phyloP scores from a whole-genome alignment of 1,140 invertebrate species.

The Ostrea edulis region DNA sequence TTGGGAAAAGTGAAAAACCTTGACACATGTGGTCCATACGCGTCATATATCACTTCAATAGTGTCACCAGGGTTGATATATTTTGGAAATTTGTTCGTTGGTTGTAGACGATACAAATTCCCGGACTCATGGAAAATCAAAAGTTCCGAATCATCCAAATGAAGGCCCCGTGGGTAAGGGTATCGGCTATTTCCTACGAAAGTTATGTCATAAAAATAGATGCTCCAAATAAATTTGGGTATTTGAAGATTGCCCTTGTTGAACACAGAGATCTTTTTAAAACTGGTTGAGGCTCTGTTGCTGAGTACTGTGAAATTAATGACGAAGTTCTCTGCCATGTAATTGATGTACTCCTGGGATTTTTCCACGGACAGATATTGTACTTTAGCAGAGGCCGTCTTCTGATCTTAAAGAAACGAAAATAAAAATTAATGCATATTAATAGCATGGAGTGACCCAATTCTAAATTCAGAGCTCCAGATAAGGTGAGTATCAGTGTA shows the following conservation, averaged over 20 bases:
- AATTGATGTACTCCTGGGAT: background rate
- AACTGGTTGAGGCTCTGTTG: background rate
- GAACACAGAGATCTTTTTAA: constrained; percentile 53
- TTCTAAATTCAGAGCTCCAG: too few species aligned
- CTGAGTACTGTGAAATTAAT: background rate
- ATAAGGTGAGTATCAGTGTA: too few species aligned
- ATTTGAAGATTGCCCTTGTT: constrained; percentile 61
- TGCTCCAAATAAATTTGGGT: constrained; percentile 58
- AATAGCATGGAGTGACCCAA: too few species aligned
- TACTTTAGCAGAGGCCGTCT: background rate
- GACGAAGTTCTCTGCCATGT: constrained; percentile 16
- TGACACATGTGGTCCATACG: constrained; percentile 27
- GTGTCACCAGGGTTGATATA: background rate
- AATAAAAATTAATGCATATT: too few species aligned
- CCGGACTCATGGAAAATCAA: constrained; percentile 25
- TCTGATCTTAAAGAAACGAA: background rate
- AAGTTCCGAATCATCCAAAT: background rate
- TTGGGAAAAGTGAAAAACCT: constrained; percentile 44
- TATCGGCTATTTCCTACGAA: constrained; percentile 50
- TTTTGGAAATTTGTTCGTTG: background rate
- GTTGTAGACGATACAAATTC: constrained; percentile 19
- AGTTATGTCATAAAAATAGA: constrained; percentile 63
- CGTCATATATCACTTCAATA: background rate
- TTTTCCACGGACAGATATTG: background rate
- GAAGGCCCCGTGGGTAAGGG: background rate